Evolutionary conservation across 2,113 vertebrate genomes (phyloP), one percentile per base, ranked within the genome.

Genomic region (Trogon surrucura): DNA sequence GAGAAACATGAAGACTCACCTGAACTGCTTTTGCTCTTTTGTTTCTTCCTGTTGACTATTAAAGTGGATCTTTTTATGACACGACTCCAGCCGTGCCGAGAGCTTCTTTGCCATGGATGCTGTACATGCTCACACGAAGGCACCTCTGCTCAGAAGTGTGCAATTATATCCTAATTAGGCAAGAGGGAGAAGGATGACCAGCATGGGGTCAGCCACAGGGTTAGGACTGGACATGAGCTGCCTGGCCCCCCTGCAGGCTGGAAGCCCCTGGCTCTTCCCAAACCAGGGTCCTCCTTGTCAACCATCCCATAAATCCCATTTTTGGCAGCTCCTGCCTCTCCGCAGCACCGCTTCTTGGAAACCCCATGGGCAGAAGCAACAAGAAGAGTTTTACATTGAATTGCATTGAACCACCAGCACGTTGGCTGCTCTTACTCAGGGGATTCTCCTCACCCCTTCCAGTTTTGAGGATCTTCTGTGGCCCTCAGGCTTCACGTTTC

Each of bases 191-290:
- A 71, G 51, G 34, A 13, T 81, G 85, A 34, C 29, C 41, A 70
- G 45, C 18, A 11, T 0, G 8, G 45, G 72, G 21, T 58, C 86
- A 74, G 60, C 8, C 2, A 2, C 44, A 4, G 5, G 21, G 9
- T 0, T 15, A 36, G 65, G 53, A 45, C 34, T 77, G 56, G 54
- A 20, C 66, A 72, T 0, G 7, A 81, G 32, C 45, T 0, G 0
- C 30, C 91, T 61, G 60, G 2, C 13, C 9, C 13, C 29, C 23
- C 16, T 6, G 5, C 16, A 48, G 19, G 3, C 0, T 0, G 48
- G n/a, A 61, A 66, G 14, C n/a, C 50, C 9, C 64, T 62, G 41
- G 9, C 38, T 54, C 36, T 89, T 81, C 47, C 85, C 61, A 84
- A 66, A 78, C 51, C 21, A 38, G 13, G 9, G 2, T 58, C 3